Evolutionary conservation across 2,113 vertebrate species (phyloP).

Genomic region (Sapajus apella): DNA sequence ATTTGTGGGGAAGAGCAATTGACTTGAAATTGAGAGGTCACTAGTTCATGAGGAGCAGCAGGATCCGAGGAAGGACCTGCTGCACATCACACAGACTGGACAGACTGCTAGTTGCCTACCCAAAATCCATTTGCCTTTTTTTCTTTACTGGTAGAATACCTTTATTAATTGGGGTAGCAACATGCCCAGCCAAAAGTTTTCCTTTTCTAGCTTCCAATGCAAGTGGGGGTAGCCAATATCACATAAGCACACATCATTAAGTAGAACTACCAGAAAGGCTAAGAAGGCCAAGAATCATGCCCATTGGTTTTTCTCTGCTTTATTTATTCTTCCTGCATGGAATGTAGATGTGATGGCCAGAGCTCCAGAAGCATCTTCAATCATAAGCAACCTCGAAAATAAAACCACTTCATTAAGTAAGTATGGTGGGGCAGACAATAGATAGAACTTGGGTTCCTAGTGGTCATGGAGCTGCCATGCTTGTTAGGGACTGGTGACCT

Average conservation of each 20-base stretch:
- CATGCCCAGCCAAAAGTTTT: background rate
- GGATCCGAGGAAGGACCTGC: background rate
- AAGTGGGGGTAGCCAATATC: background rate
- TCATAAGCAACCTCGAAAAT: background rate
- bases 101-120: background rate
- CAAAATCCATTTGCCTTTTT: background rate
- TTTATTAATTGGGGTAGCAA: background rate
- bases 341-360: background rate
- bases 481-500: fast-evolving
- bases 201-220: background rate
- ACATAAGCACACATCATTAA: background rate
- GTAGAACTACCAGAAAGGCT: background rate
- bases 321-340: background rate
- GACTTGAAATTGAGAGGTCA: background rate
- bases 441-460: background rate
- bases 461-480: background rate
- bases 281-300: background rate
- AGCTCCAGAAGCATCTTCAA: background rate
- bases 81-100: background rate
- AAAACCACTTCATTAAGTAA: too few relatives aligned
- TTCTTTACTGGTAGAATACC: background rate
- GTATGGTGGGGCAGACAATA: background rate
- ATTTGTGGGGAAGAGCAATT: background rate
- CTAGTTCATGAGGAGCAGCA: background rate
- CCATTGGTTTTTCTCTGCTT: background rate